phyloP scores from a whole-genome alignment of 92 coral and sea anemone species.

The Heteractis magnifica region DNA sequence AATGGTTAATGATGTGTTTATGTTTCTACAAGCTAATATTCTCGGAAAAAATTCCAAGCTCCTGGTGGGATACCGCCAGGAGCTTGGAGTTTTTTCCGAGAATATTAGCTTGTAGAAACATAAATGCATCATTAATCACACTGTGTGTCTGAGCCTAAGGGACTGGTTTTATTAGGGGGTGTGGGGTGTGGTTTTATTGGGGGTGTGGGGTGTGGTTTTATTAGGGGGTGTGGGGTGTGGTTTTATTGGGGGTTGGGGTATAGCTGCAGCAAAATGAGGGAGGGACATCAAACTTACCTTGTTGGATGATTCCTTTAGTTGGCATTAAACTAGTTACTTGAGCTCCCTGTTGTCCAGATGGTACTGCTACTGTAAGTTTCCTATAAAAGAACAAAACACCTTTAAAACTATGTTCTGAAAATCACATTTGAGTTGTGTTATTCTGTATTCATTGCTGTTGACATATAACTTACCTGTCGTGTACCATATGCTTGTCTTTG shows the following conservation, averaged over 20 bases:
- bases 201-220: no score
- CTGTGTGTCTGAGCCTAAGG: no score
- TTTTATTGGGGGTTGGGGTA: no score
- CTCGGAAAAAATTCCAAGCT: no score
- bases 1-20: no score
- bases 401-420: not conserved
- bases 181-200: no score
- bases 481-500: slow-evolving; percentile 73
- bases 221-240: no score
- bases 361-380: not conserved
- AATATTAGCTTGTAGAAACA: not conserved
- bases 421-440: no score
- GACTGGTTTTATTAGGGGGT: no score
- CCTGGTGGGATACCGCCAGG: no score
- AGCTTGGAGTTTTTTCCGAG: no score
- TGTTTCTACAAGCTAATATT: not conserved
- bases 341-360: not conserved
- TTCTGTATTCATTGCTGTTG: not conserved
- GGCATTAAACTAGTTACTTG: not conserved
- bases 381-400: not conserved
- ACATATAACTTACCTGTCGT: slow-evolving; percentile 32
- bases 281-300: slow-evolving; percentile 1
- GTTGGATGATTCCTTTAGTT: slow-evolving; percentile 9
- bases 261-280: no score
- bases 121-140: not conserved